Percentiles rank a stretch among this genome's conserved stretches.
phyloP scores from a whole-genome alignment of 2,797 vertebrate species.

The Epinephelus malabaricus region DNA sequence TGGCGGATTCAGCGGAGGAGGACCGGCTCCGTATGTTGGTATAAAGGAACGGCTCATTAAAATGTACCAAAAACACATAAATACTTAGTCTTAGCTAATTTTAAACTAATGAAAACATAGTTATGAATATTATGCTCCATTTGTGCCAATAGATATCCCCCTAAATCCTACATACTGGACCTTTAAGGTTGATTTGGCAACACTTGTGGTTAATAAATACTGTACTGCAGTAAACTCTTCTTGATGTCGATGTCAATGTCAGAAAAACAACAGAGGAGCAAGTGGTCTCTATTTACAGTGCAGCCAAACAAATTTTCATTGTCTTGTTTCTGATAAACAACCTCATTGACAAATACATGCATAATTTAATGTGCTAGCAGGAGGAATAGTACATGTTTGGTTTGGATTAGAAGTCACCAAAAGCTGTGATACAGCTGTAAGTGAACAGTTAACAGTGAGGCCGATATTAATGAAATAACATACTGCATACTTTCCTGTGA shows the following conservation, averaged over 20 bases:
- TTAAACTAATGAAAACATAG: too few relatives aligned
- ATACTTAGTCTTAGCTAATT: too few relatives aligned
- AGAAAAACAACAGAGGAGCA: slow-evolving; percentile 1
- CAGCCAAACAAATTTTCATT: background rate
- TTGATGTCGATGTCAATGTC: background rate
- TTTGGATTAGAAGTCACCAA: background rate
- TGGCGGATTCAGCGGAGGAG: too few relatives aligned
- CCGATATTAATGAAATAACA: background rate
- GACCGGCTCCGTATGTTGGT: too few relatives aligned
- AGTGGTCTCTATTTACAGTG: background rate
- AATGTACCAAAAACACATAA: too few relatives aligned
- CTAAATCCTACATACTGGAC: too few relatives aligned
- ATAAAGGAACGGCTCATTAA: too few relatives aligned
- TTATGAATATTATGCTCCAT: too few relatives aligned
- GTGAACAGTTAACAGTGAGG: background rate
- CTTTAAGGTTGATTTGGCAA: background rate
- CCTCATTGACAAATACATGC: background rate
- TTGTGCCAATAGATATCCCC: too few relatives aligned
- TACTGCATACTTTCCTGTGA: background rate
- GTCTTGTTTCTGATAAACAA: background rate
- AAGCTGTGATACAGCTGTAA: background rate
- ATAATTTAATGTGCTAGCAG: too few relatives aligned
- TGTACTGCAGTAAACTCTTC: background rate
- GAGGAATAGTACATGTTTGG: background rate
- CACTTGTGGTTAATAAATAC: background rate